phyloP scores from a whole-genome alignment of 2,888 invertebrate species.

The Agrypnus murinus region DNA sequence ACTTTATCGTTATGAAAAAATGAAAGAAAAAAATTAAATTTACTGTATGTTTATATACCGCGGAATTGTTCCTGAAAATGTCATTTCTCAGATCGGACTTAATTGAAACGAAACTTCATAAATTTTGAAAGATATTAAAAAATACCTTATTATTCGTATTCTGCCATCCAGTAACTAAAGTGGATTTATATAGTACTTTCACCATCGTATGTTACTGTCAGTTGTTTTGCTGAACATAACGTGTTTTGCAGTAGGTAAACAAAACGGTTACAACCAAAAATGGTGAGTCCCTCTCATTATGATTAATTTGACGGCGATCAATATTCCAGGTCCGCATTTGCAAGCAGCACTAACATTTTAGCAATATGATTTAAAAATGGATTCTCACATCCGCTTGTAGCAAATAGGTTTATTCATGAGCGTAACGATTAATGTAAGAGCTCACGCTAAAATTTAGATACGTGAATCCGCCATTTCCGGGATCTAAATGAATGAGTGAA shows the following conservation, averaged over 20 bases:
- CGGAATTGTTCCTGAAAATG: too few relatives aligned
- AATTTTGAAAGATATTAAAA: too few relatives aligned
- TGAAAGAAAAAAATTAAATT: too few relatives aligned
- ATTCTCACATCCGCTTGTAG: slow-evolving; percentile 16
- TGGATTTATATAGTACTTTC: slow-evolving; percentile 5
- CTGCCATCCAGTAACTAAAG: neutral
- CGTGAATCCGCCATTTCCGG: slow-evolving; percentile 23
- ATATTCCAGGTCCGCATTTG: slow-evolving; percentile 17
- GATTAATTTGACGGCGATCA: slow-evolving; percentile 24
- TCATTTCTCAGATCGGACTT: too few relatives aligned
- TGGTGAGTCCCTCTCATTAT: slow-evolving; percentile 24
- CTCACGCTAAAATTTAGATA: slow-evolving; percentile 29
- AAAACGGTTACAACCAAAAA: slow-evolving; percentile 20
- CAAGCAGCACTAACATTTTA: slow-evolving; percentile 9
- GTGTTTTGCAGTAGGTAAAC: slow-evolving; percentile 14
- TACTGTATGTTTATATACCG: too few relatives aligned
- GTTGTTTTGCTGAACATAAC: neutral
- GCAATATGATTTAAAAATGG: slow-evolving; percentile 28
- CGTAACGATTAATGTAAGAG: slow-evolving; percentile 25
- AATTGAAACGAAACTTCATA: too few relatives aligned
- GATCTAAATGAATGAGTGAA: slow-evolving; percentile 22
- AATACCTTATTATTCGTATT: too few relatives aligned
- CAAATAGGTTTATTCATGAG: slow-evolving; percentile 31
- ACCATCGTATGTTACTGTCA: slow-evolving; percentile 14
- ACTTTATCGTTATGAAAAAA: neutral